Conservation (phyloP, 2,113 vertebrate species). For the Turdus rufiventris region DNA sequence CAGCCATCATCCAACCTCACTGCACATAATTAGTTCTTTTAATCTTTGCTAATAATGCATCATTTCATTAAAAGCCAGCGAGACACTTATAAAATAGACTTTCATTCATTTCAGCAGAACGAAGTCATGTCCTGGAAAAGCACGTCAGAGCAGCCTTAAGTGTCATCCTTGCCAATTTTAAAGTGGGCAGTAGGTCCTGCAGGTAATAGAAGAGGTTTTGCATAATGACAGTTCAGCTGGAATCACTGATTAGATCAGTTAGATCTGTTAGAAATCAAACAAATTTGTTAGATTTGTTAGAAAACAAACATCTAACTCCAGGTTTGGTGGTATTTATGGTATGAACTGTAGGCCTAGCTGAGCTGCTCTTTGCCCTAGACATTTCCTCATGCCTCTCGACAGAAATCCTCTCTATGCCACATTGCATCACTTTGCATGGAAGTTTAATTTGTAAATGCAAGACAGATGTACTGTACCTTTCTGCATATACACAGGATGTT, state of each 20-base stretch:
- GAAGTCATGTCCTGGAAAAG: neutral
- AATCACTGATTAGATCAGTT: neutral
- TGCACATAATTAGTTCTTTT: slow-evolving; percentile 20
- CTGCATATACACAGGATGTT: neutral
- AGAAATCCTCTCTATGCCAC: neutral
- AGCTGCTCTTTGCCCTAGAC: neutral
- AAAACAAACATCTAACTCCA: neutral
- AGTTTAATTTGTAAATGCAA: neutral
- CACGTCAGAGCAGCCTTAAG: neutral
- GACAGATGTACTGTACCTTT: neutral
- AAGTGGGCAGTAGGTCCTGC: neutral
- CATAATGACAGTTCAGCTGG: neutral
- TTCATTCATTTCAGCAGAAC: neutral
- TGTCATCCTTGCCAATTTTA: neutral
- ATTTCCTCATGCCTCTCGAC: neutral
- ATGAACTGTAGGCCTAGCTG: neutral
- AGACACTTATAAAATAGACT: neutral
- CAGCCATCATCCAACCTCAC: neutral
- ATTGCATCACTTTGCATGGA: neutral
- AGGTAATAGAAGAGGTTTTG: neutral
- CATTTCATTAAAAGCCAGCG: slow-evolving; percentile 21
- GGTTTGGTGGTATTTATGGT: neutral
- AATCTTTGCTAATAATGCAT: slow-evolving; percentile 35
- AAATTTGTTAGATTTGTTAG: no score
- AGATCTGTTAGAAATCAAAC: no score